A percentile compares a stretch with the other conserved stretches of the same genome.
Evolutionary conservation across 2,113 vertebrate species (phyloP).

Genomic region (Choloepus hoffmanni): DNA sequence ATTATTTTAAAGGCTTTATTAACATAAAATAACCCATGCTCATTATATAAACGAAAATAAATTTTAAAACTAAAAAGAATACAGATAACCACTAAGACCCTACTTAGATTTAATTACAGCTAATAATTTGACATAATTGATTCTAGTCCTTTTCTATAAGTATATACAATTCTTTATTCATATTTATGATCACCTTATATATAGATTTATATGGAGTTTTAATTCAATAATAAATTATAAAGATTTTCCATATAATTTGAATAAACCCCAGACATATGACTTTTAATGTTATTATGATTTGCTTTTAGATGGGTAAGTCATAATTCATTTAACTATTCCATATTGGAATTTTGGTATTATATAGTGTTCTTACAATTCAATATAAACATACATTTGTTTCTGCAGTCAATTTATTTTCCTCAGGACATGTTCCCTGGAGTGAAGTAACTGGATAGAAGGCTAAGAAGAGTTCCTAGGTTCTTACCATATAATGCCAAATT

Average conservation of each 20-base stretch:
- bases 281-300: neutral
- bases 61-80: neutral
- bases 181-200: neutral
- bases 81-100: neutral
- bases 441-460: neutral
- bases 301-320: neutral
- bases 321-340: neutral
- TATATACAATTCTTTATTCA: neutral
- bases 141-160: neutral
- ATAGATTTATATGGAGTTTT: neutral
- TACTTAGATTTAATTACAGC: neutral
- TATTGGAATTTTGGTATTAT: neutral
- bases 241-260: neutral
- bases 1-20: constrained; percentile 19
- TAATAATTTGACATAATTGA: neutral
- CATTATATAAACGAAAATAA: neutral
- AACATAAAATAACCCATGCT: neutral
- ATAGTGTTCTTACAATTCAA: neutral
- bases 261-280: neutral
- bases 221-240: neutral
- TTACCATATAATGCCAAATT: neutral
- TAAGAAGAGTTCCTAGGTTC: neutral
- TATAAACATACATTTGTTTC: neutral
- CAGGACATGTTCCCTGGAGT: neutral
- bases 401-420: neutral